Base-by-base conservation (phyloP, 2,888 invertebrate species). In the Cerastis rubricosa region DNA sequence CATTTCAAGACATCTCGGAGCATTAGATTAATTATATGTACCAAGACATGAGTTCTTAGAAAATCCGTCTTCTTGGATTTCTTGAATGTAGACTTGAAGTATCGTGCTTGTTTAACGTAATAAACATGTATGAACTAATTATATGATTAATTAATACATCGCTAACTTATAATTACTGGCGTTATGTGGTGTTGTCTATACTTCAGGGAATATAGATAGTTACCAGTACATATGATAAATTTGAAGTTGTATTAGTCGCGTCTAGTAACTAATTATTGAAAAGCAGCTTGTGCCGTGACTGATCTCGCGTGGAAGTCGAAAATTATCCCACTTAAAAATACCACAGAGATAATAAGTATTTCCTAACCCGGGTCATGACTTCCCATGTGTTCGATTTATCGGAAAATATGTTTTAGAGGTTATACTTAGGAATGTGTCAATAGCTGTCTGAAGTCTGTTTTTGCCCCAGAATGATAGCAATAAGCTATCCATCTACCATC, bases 1-100 rank as follows among this genome's bases (percentile, higher is more conserved):
- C 1, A 19, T 29, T 40, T 63, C 19, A n/a, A 19, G 22, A 19
- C 8, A 47, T 29, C 6, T 80, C 1, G 6, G 29, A 71, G 61
- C 35, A 14, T 9, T 63, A n/a, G 0, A 1, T n/a, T 77, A 54
- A 79, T 79, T 63, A 70, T 22, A 70, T 22, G 35, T 49, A 5
- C 25, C 14, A 45, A 45, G 11, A 17, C 14, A 19, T 19, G 14
- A 8, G 14, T 51, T 78, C 43, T 14, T n/a, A 19, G 45, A 71
- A 51, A 7, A 35, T 35, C 45, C 22, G 43, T 43, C 45, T n/a
- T 12, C 47, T 51, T 14, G 14, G n/a, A 45, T 47, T 5, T 54
- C 63, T 61, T 61, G 8, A 45, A 78, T 40, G n/a, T 29, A 40
- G 11, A 7, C 45, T 59, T 49, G 14, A 59, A 43, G 1, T 22